phyloP scores from a whole-genome alignment of 2,888 invertebrate species.

The Plebejus anna region DNA sequence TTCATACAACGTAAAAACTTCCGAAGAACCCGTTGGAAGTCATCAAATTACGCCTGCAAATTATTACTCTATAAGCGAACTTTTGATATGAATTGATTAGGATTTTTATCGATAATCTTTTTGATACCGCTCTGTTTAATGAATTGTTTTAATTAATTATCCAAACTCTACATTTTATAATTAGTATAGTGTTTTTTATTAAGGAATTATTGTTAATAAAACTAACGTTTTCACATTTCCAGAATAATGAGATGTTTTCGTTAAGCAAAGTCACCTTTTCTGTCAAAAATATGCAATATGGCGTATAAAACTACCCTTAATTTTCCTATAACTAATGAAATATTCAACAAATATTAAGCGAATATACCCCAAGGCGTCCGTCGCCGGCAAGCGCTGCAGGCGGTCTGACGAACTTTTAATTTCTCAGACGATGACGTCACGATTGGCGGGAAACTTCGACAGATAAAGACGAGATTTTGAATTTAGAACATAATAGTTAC shows the following conservation, averaged over 20 bases:
- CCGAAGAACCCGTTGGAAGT: slow-evolving; percentile 52
- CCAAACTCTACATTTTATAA: too few species aligned
- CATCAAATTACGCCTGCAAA: slow-evolving; percentile 64
- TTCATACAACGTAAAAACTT: slow-evolving; percentile 61
- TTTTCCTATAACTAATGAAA: not conserved
- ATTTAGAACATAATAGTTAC: slow-evolving; percentile 55
- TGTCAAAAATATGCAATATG: not conserved
- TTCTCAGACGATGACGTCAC: slow-evolving; percentile 67
- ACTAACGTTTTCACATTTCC: too few species aligned
- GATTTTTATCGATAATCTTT: not conserved
- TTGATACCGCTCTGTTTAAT: not conserved
- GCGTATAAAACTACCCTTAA: not conserved
- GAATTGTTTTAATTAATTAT: not conserved
- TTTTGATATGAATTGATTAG: slow-evolving; percentile 31
- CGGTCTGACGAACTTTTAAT: slow-evolving; percentile 74
- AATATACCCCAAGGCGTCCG: slow-evolving; percentile 48
- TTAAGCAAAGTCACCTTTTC: not conserved
- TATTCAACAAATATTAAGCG: slow-evolving; percentile 13
- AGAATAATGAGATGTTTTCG: not conserved
- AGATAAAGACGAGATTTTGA: slow-evolving; percentile 64
- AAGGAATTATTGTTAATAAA: too few species aligned
- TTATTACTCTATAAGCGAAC: slow-evolving; percentile 45
- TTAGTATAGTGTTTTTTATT: too few species aligned
- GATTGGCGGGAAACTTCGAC: slow-evolving; percentile 72
- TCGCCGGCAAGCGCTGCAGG: slow-evolving; percentile 61